Percentiles rank a stretch among this genome's conserved stretches.
Evolutionary conservation across 1,140 invertebrate species (phyloP).

Genomic region (Drosophila arawakana): DNA sequence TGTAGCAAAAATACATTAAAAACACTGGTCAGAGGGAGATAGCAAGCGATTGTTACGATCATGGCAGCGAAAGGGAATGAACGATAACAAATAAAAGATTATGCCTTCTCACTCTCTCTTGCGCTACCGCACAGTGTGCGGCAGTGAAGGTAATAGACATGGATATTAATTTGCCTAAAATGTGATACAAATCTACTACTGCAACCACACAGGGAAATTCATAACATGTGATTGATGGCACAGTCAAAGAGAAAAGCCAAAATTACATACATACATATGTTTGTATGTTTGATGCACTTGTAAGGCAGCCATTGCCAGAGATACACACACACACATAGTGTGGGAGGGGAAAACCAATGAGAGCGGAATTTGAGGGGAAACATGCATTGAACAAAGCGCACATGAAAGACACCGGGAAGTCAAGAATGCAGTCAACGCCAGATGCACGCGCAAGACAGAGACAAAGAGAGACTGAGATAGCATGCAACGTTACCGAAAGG

Average conservation of each 20-base stretch:
- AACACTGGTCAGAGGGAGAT: neutral
- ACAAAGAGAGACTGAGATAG: conserved; percentile 14
- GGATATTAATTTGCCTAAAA: conserved; percentile 70
- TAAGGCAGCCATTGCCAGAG: conserved; percentile 2
- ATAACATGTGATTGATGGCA: conserved; percentile 71
- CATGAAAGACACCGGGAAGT: conserved; percentile 22
- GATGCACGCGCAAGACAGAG: conserved; percentile 6
- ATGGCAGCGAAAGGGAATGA: conserved; percentile 32
- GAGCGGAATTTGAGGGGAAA: neutral
- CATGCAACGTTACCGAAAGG: conserved; percentile 50
- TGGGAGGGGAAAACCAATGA: neutral
- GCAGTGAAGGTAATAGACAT: neutral
- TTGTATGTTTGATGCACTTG: neutral
- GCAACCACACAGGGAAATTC: conserved; percentile 14
- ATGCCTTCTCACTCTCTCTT: conserved; percentile 27
- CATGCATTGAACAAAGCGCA: conserved; percentile 43
- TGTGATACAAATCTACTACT: conserved; percentile 63
- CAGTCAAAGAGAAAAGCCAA: conserved; percentile 64
- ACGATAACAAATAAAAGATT: conserved; percentile 3
- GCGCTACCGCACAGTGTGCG: neutral
- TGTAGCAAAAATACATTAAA: neutral
- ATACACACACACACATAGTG: neutral
- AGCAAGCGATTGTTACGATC: conserved; percentile 27
- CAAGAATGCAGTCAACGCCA: conserved; percentile 20
- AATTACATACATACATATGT: neutral